Conservation (phyloP, 2,888 invertebrate genomes). For the Hypena proboscidalis region DNA sequence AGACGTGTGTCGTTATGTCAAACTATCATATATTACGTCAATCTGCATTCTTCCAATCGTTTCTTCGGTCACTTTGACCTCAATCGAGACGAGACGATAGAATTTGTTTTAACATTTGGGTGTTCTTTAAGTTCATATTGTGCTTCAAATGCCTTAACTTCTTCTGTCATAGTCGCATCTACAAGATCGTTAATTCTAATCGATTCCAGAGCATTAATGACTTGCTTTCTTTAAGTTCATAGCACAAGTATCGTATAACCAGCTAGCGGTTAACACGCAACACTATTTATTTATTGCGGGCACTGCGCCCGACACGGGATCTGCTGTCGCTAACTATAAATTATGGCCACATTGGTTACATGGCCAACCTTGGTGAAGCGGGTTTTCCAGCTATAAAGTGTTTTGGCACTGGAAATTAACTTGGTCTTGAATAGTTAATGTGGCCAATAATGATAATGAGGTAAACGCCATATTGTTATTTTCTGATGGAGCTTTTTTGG, state of each 20-base stretch:
- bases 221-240: conserved; percentile 52
- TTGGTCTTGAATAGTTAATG: conserved; percentile 18
- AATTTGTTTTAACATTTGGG: too few relatives aligned
- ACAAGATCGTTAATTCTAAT: background rate
- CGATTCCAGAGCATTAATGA: conserved; percentile 19
- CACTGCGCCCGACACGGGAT: conserved; percentile 63
- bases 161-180: background rate
- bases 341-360: conserved; percentile 59
- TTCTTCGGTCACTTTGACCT: too few relatives aligned
- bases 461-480: too few relatives aligned
- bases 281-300: conserved; percentile 67
- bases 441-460: background rate
- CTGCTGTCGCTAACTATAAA: conserved; percentile 68
- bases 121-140: too few relatives aligned
- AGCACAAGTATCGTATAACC: conserved; percentile 68
- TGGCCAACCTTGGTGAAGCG: conserved; percentile 47
- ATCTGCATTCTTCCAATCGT: too few relatives aligned
- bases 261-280: conserved; percentile 56
- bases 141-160: background rate
- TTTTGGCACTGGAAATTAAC: conserved; percentile 29
- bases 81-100: too few relatives aligned
- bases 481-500: too few relatives aligned
- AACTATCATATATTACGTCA: too few relatives aligned
- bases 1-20: conserved; percentile 8
- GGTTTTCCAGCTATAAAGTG: conserved; percentile 45